A percentile compares a stretch with the other conserved stretches of the same genome.
Conservation (phyloP, 2,113 vertebrate species). For the Donacobius atricapilla region DNA sequence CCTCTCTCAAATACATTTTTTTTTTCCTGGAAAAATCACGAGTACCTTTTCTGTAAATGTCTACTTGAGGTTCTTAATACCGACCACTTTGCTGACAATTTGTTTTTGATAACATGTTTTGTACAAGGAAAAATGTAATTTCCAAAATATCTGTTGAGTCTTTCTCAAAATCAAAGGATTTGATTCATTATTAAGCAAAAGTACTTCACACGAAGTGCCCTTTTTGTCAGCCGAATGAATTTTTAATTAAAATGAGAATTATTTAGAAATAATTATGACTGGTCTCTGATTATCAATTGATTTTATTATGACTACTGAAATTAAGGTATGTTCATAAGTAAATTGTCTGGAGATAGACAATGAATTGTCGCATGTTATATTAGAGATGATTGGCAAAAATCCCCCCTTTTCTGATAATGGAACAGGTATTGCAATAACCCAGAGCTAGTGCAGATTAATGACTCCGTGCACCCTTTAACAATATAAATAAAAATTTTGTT, state of each 20-base stretch:
- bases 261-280: constrained; percentile 54
- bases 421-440: not conserved
- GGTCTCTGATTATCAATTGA: constrained; percentile 52
- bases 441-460: not conserved
- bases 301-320: constrained; percentile 52
- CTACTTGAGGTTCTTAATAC: not conserved
- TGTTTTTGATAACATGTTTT: not conserved
- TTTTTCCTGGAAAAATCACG: not conserved
- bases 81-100: not conserved
- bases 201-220: not conserved
- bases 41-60: not conserved
- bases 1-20: not conserved
- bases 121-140: not conserved
- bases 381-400: not conserved
- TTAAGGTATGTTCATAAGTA: constrained; percentile 50
- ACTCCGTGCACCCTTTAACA: not conserved
- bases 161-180: not conserved
- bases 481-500: not conserved
- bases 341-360: constrained; percentile 33
- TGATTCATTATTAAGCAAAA: constrained; percentile 21
- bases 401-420: not conserved
- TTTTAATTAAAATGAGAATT: constrained; percentile 44
- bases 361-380: not conserved
- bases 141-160: not conserved
- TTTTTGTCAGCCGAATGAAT: constrained; percentile 43